Percentiles rank a stretch among this genome's conserved stretches.
Evolutionary conservation across 1,140 invertebrate species (phyloP).

Genomic region (Saccostrea cuccullata): DNA sequence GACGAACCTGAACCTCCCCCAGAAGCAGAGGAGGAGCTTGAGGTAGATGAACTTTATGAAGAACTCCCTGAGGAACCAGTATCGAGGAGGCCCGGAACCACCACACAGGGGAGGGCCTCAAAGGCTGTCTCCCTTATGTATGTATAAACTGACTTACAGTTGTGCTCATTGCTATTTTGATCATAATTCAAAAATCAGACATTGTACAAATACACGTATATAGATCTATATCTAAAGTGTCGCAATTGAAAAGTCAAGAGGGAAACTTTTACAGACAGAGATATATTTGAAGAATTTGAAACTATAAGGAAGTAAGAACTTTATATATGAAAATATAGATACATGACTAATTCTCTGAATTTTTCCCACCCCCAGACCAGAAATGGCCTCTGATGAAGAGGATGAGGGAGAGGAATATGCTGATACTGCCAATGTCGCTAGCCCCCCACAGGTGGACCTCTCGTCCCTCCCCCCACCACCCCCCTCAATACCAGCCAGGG

Average conservation of each 20-base stretch:
- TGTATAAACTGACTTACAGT: background rate
- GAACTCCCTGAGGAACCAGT: constrained; percentile 26
- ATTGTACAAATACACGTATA: background rate
- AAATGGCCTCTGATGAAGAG: constrained; percentile 41
- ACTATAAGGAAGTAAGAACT: background rate
- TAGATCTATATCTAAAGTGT: background rate
- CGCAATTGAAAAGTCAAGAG: background rate
- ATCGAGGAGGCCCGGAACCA: background rate
- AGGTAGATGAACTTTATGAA: constrained; percentile 47
- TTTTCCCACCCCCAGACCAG: constrained; percentile 23
- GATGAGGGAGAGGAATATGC: constrained; percentile 16
- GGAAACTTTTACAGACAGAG: background rate
- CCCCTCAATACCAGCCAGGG: background rate
- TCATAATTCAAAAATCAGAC: background rate
- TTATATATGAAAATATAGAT: background rate
- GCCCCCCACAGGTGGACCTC: background rate
- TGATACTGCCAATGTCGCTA: background rate
- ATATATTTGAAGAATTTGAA: background rate
- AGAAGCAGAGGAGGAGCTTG: constrained; percentile 11
- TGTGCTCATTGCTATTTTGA: background rate
- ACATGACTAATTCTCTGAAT: background rate
- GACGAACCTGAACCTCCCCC: background rate
- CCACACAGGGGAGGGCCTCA: background rate
- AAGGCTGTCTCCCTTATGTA: constrained; percentile 12
- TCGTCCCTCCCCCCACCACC: constrained; percentile 21